These are phyloP conservation scores for Lagria hirta DNA, from an alignment of 2,888 invertebrate species.

Conservation along the genomic window DNA sequence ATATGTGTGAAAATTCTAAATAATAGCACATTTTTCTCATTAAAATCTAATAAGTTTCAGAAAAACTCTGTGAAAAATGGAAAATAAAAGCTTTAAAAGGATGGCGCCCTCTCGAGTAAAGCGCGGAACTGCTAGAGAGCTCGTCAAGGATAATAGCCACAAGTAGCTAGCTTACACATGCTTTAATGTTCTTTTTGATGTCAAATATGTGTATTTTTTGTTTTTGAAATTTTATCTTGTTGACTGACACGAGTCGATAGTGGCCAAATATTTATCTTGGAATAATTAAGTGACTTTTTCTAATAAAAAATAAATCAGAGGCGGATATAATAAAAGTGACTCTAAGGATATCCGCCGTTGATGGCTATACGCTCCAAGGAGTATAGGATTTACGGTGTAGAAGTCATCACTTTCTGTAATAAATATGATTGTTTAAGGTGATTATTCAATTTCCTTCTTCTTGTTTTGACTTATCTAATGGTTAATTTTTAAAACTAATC, in stretches of 20 bases:
- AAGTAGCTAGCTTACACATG: conserved; percentile 52
- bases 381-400: conserved; percentile 52
- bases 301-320: conserved; percentile 26
- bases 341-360: conserved; percentile 52
- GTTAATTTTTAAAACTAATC: too few species aligned
- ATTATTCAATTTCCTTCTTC: conserved; percentile 5
- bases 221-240: conserved; percentile 51
- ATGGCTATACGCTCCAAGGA: conserved; percentile 53
- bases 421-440: conserved; percentile 6
- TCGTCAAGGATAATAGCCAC: conserved; percentile 52
- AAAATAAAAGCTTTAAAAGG: conserved; percentile 22
- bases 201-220: conserved; percentile 48
- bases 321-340: conserved; percentile 42
- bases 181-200: conserved; percentile 50
- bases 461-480: too few species aligned
- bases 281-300: conserved; percentile 13
- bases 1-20: too few species aligned
- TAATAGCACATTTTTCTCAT: too few species aligned
- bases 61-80: too few species aligned
- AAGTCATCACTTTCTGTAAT: conserved; percentile 36
- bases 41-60: too few species aligned
- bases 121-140: conserved; percentile 48
- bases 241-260: conserved; percentile 39
- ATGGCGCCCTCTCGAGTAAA: conserved; percentile 39
- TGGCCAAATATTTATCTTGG: conserved; percentile 28